A percentile compares a stretch with the other conserved stretches of the same genome.
phyloP scores from a whole-genome alignment of 2,797 vertebrate genomes.

The Acanthopagrus latus region DNA sequence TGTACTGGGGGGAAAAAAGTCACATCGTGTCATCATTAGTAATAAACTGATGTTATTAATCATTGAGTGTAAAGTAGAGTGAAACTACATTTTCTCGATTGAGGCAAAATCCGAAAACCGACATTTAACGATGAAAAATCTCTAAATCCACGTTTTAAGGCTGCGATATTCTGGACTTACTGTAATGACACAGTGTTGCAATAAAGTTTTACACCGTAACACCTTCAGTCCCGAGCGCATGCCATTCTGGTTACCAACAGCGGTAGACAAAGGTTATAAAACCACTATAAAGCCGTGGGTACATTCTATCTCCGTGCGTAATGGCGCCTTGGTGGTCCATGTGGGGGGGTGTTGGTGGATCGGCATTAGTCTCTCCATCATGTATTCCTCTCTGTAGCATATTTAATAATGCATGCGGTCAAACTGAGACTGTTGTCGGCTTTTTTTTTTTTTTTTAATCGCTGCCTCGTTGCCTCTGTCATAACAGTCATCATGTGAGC shows the following conservation, averaged over 20 bases:
- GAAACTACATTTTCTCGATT: not conserved
- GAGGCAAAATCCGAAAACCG: no score
- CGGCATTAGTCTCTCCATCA: slow-evolving; percentile 45
- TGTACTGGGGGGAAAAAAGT: not conserved
- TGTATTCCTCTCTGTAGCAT: slow-evolving; percentile 37
- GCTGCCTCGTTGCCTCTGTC: slow-evolving; percentile 37
- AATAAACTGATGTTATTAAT: not conserved
- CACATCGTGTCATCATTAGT: not conserved
- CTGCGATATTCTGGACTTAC: not conserved
- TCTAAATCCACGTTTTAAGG: not conserved
- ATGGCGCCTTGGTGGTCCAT: slow-evolving; percentile 72
- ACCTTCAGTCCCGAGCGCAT: slow-evolving; percentile 35
- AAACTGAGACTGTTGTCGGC: slow-evolving; percentile 11
- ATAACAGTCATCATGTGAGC: slow-evolving; percentile 32
- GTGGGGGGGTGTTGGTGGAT: slow-evolving; percentile 29
- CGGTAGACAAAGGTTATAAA: slow-evolving; percentile 33
- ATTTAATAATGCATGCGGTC: slow-evolving; percentile 43
- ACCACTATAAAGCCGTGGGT: slow-evolving; percentile 17
- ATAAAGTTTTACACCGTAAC: slow-evolving; percentile 29
- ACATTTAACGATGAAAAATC: not conserved
- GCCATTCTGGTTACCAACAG: slow-evolving; percentile 34
- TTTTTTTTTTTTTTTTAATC: not conserved
- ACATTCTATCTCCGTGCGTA: slow-evolving; percentile 51
- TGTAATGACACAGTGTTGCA: slow-evolving; percentile 5
- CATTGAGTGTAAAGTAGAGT: not conserved